phyloP scores from a whole-genome alignment of 2,113 vertebrate genomes.

The Tylochromis polylepis region DNA sequence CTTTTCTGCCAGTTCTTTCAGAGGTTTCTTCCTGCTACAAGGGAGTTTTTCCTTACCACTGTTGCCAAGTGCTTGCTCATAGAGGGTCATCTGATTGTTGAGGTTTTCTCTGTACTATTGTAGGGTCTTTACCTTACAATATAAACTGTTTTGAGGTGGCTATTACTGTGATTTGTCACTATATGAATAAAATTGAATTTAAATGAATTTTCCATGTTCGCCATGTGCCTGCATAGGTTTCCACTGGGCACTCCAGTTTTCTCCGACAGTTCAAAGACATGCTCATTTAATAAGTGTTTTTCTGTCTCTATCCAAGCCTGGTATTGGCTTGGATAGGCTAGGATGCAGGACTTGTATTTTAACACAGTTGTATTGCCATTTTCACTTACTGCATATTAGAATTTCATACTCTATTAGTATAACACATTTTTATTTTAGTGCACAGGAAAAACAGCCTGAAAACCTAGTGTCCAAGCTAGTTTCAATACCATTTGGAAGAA shows the following conservation, averaged over 20 bases:
- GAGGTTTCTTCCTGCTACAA: neutral
- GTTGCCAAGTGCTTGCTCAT: neutral
- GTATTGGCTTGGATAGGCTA: neutral
- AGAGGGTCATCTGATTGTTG: neutral
- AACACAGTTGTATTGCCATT: neutral
- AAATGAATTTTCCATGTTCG: neutral
- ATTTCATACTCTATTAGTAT: neutral
- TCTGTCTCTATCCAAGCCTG: neutral
- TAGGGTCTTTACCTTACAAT: neutral
- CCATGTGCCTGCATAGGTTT: neutral
- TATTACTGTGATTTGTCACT: neutral
- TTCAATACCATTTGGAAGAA: neutral
- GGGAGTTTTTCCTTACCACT: neutral
- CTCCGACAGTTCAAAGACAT: neutral
- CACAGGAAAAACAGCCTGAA: neutral
- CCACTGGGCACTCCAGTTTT: neutral
- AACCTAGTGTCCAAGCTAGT: neutral
- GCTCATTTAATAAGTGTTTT: neutral
- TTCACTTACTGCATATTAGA: neutral
- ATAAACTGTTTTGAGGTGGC: neutral
- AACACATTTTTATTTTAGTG: accelerated
- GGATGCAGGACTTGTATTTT: neutral
- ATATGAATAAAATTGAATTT: neutral
- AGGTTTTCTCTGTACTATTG: neutral
- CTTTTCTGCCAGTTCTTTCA: neutral